Base-by-base conservation (phyloP, 2,888 invertebrate species). In the Drosophila koepferae region DNA sequence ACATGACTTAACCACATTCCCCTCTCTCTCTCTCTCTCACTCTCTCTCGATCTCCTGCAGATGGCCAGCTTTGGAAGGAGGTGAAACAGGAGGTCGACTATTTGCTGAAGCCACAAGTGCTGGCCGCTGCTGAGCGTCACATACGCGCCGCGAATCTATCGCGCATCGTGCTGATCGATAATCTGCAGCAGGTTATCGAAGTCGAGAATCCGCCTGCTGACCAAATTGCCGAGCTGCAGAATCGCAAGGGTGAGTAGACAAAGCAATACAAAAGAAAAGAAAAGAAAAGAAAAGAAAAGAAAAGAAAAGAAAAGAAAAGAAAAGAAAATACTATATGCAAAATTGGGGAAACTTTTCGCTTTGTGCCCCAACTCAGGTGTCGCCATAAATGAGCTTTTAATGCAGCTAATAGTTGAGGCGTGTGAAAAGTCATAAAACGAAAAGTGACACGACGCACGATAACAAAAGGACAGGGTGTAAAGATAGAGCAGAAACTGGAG, bases 141-240 rank as follows among this genome's bases (percentile, higher is more conserved):
- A 94, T 98, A 41, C 93, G 94, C 63, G 94, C 95, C 44, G 94
- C 95, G 73, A 95, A 95, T 63, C 94, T 97, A 65, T 92, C 94
- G 28, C 96, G 94, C 90, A 94, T 95, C 60, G 94, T 97, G n/a
- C 93, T 97, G 51, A 97, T 97, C 84, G 94, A 96, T 58, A 96
- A 98, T 93, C 92, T 98, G 59, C 97, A 97, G 92, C 94, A 94
- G 85, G 96, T 96, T 55, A 97, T 97, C 73, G 95, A 97, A 81
- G 95, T 95, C 74, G 97, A 97, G 93, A 97, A 97, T 93, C 97
- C 97, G 53, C 94, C 95, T 4, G 93, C 95, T 18, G 95, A 95
- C 67, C 94, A 95, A 86, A 95, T 95, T 64, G 96, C 96, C 89
- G 91, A 94, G 48, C 94, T 96, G 58, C 95, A 96, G 82, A 95